Conservation (phyloP, 2,113 vertebrate species). For the Calidris pugnax region DNA sequence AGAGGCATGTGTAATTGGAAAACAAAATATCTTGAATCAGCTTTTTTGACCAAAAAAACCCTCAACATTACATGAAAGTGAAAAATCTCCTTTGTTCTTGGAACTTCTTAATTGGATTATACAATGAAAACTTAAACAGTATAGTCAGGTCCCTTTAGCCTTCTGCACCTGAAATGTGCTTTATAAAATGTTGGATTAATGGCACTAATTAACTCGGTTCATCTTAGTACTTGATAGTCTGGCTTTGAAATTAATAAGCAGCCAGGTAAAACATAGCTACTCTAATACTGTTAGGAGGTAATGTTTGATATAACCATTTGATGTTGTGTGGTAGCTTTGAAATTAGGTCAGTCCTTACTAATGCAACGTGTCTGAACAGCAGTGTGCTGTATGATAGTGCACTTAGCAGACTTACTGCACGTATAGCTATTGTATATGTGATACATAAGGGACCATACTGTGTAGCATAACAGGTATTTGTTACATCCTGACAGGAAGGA, state of each 20-base stretch:
- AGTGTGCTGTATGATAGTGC: not conserved
- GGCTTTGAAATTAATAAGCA: not conserved
- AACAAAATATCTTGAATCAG: not conserved
- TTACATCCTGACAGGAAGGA: not conserved
- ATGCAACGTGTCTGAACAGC: not conserved
- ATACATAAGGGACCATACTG: not conserved
- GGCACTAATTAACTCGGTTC: not conserved
- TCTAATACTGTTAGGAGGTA: not conserved
- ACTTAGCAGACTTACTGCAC: not conserved
- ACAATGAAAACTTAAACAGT: not conserved
- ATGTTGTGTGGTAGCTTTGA: conserved; percentile 3
- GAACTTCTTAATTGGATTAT: not conserved
- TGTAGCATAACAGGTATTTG: not conserved
- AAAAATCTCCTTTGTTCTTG: not conserved
- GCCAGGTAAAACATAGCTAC: not conserved
- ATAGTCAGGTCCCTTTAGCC: not conserved
- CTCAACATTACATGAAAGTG: not conserved
- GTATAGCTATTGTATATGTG: not conserved
- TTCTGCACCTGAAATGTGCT: not conserved
- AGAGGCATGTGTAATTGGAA: not conserved
- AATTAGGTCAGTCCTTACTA: conserved; percentile 22
- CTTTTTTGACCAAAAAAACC: not conserved
- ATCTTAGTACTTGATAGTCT: not conserved
- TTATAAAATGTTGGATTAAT: not conserved
- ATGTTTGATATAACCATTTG: not conserved